Evolutionary conservation across 2,888 invertebrate species (phyloP).

Genomic region (Trypoxylon attenuatum): DNA sequence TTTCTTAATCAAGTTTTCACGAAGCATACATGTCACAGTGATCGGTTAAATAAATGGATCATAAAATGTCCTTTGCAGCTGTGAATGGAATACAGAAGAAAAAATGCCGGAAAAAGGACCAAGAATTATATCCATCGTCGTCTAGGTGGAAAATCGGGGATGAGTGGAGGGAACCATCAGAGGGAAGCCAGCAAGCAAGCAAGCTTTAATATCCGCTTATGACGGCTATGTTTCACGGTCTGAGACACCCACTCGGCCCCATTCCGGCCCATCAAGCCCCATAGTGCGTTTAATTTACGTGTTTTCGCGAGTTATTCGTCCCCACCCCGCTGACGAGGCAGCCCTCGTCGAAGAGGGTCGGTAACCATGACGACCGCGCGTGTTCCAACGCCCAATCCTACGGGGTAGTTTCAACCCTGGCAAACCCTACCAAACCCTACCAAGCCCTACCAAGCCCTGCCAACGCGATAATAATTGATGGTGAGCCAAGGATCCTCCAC

Average conservation of each 20-base stretch:
- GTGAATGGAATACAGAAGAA: too few species aligned
- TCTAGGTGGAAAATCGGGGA: too few species aligned
- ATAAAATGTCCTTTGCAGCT: too few species aligned
- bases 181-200: constrained; percentile 43
- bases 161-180: too few species aligned
- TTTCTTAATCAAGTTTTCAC: too few species aligned
- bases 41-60: too few species aligned
- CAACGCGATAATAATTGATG: constrained; percentile 63
- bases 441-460: constrained; percentile 53
- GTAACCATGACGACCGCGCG: constrained; percentile 67
- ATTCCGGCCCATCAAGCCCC: constrained; percentile 70
- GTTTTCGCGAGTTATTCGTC: constrained; percentile 73
- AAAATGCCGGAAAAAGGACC: too few species aligned
- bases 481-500: constrained; percentile 20
- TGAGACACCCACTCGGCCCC: constrained; percentile 63
- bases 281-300: constrained; percentile 74
- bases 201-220: constrained; percentile 67
- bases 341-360: constrained; percentile 62
- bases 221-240: constrained; percentile 66
- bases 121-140: too few species aligned
- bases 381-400: constrained; percentile 68
- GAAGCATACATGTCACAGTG: too few species aligned
- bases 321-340: constrained; percentile 50
- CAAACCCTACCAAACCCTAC: constrained; percentile 52
- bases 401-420: constrained; percentile 51